A percentile compares a stretch with the other conserved stretches of the same genome.
Evolutionary conservation across 1,140 invertebrate species (phyloP).

Genomic region (Anastrepha ludens): DNA sequence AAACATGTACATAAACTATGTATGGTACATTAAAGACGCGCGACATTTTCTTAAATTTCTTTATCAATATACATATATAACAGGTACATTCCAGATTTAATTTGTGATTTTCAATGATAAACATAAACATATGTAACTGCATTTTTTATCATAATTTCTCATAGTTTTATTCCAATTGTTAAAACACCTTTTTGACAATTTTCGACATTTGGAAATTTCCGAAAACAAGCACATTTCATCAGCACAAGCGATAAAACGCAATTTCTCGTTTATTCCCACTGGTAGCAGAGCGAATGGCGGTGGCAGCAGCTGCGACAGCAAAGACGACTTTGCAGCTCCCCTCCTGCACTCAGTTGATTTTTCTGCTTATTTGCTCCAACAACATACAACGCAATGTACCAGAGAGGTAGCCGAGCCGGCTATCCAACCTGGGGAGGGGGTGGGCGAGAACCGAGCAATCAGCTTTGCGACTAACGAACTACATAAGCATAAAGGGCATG

Average conservation of each 20-base stretch:
- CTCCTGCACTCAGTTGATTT: not conserved
- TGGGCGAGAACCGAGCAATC: slow-evolving; percentile 21
- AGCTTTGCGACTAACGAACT: not conserved
- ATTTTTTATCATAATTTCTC: not conserved
- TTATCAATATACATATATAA: not conserved
- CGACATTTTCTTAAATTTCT: slow-evolving; percentile 6
- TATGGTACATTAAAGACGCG: not conserved
- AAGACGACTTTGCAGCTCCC: slow-evolving; percentile 1
- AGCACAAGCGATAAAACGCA: slow-evolving; percentile 48
- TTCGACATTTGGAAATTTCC: not conserved
- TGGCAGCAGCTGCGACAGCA: slow-evolving; percentile 34
- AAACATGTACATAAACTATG: not conserved
- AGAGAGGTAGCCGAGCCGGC: slow-evolving; percentile 44
- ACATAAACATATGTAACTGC: not conserved
- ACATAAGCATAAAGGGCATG: not conserved
- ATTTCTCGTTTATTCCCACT: slow-evolving; percentile 48
- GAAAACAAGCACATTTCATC: slow-evolving; percentile 48
- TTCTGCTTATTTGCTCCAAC: slow-evolving; percentile 12
- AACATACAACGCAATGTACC: not conserved
- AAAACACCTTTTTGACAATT: not conserved
- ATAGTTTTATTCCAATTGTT: not conserved
- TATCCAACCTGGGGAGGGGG: slow-evolving; percentile 10
- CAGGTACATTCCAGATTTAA: slow-evolving; percentile 13
- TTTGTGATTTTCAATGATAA: not conserved
- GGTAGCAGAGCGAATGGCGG: slow-evolving; percentile 31